Conservation (phyloP, 2,888 invertebrate species). For the Ophion costatus region DNA sequence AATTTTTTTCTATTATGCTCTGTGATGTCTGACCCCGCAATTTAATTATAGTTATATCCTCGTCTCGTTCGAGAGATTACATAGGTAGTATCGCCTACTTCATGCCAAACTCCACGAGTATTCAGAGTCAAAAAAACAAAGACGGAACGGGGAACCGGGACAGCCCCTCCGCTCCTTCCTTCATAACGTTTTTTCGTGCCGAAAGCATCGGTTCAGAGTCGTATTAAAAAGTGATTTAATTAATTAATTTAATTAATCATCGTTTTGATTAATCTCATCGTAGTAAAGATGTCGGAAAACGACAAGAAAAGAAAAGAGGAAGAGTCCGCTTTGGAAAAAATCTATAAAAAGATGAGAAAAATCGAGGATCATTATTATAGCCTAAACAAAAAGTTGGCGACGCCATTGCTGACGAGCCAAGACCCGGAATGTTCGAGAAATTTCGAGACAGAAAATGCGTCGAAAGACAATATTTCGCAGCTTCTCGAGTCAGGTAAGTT, state of each 20-base stretch:
- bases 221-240: no score
- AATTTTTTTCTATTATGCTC: no score
- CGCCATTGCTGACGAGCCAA: background rate
- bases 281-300: slow-evolving; percentile 30
- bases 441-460: background rate
- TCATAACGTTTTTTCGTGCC: no score
- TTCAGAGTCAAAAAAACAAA: no score
- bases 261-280: background rate
- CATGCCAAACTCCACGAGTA: no score
- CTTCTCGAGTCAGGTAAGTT: no score
- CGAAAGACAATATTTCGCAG: slow-evolving; percentile 8
- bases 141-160: no score
- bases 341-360: slow-evolving; percentile 51
- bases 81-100: no score
- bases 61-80: no score
- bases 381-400: slow-evolving; percentile 29
- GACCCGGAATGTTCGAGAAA: background rate
- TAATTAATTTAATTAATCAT: slow-evolving; percentile 8
- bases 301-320: slow-evolving; percentile 41
- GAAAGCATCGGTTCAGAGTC: no score
- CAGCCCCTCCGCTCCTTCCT: no score
- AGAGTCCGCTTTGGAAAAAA: slow-evolving; percentile 44
- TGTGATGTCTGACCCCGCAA: no score
- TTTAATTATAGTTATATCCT: background rate
- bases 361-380: slow-evolving; percentile 48